Evolutionary conservation across 2,797 vertebrate genomes (phyloP), one percentile per base, ranked within the genome.

Genomic region (Prionace glauca): DNA sequence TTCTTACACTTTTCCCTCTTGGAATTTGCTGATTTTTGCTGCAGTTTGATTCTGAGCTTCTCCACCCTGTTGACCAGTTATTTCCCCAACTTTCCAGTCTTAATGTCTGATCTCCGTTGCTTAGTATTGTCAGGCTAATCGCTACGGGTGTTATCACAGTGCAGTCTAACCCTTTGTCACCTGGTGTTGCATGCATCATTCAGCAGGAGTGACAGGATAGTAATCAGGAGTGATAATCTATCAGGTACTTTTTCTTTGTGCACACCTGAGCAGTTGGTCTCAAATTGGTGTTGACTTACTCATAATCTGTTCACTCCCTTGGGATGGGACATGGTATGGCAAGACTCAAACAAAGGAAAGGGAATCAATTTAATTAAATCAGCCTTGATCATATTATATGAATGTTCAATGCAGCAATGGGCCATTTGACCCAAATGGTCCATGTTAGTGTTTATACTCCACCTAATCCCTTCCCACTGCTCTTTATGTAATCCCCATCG

Each of bases 21-120:
- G 36, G 41, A 84, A 84, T 41, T 24, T 45, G 81, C 81, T 84
- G n/a, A 41, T 20, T 92, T 69, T 67, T 67, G 65, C n/a, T 92
- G 90, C 90, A 41, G 62, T 91, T 36, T 91, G 88, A 91, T 91
- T 91, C 88, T 65, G 62, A 67, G 62, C 65, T 69, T 24, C 90
- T 69, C 65, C 90, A 69, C 16, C 41, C 62, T 62, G 36, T 12
- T 92, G 14, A 41, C n/a, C 4, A 20, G 20, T 69, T 69, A 65
- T 50, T 69, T 24, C 26, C 16, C 90, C n/a, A 24, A 67, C 5
- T 91, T 18, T n/a, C 88, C 32, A 56, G 56, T 65, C 56, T n/a
- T 18, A 32, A 7, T 62, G 4, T 90, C 24, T 62, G 60, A 62
- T 16, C 56, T 32, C 5, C n/a, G 87, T 62, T 36, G 22, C 36